Percentiles rank a stretch among this genome's conserved stretches.
phyloP scores from a whole-genome alignment of 2,797 vertebrate species.

The Otus scops region DNA sequence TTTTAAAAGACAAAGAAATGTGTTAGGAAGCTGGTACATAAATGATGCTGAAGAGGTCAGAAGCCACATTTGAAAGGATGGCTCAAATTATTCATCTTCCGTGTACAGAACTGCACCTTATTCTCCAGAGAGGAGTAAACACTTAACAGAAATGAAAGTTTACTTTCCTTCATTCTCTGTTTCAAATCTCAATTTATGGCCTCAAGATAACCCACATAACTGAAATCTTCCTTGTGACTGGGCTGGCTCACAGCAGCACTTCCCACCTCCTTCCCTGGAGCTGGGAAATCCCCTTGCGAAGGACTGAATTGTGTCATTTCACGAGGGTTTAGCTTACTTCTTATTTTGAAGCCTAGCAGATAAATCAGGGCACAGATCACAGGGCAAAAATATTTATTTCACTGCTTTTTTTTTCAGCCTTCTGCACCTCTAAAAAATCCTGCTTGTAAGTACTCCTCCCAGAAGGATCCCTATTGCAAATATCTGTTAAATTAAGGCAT shows the following conservation, averaged over 20 bases:
- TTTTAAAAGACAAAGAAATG: neutral
- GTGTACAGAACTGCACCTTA: neutral
- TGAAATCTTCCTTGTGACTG: neutral
- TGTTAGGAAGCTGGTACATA: neutral
- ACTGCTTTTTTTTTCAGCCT: neutral
- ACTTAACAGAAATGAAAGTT: neutral
- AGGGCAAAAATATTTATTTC: neutral
- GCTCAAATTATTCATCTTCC: neutral
- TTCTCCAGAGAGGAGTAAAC: neutral
- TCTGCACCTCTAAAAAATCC: neutral
- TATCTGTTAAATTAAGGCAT: neutral
- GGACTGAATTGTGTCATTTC: neutral
- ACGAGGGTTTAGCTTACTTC: neutral
- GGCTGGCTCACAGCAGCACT: neutral
- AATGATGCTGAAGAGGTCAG: neutral
- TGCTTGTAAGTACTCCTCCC: neutral
- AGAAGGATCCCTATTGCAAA: neutral
- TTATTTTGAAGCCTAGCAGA: neutral
- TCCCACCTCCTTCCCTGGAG: neutral
- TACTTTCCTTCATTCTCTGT: neutral
- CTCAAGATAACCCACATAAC: neutral
- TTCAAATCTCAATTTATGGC: neutral
- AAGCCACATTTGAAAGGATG: neutral
- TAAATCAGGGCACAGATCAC: neutral
- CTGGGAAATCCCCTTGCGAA: neutral